phyloP scores from a whole-genome alignment of 2,113 vertebrate species.

The Xenus cinereus region DNA sequence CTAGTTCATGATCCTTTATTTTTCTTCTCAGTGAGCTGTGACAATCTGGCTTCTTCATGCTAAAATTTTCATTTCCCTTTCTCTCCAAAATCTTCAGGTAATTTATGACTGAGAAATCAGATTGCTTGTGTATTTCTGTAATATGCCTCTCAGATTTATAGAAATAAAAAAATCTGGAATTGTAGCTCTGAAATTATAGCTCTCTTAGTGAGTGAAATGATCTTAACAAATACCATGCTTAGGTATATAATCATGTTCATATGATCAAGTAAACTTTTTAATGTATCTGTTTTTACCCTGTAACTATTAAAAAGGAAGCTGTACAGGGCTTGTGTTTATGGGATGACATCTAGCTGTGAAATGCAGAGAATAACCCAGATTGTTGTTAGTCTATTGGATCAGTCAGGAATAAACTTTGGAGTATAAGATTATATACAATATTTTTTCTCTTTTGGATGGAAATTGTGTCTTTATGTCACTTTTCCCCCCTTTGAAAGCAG shows the following conservation, averaged over 20 bases:
- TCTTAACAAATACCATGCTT: background rate
- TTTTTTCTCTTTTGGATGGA: background rate
- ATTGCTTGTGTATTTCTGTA: background rate
- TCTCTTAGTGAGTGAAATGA: background rate
- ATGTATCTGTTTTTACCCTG: background rate
- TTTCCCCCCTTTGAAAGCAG: background rate
- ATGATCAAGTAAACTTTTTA: background rate
- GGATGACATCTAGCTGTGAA: background rate
- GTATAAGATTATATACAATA: background rate
- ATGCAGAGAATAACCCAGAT: background rate
- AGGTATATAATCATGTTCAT: background rate
- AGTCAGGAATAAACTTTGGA: background rate
- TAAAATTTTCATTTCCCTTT: background rate
- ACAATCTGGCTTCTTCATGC: background rate
- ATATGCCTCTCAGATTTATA: background rate
- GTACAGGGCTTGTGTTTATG: background rate
- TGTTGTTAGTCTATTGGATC: background rate
- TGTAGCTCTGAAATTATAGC: background rate
- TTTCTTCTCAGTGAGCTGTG: background rate
- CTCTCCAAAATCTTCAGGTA: background rate
- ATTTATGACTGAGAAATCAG: background rate
- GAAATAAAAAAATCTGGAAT: background rate
- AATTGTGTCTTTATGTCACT: background rate
- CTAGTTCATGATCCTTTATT: background rate
- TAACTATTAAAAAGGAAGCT: background rate